Evolutionary conservation across 2,888 invertebrate genomes (phyloP), one percentile per base, ranked within the genome.

Genomic region (Drosophila sordidapex): DNA sequence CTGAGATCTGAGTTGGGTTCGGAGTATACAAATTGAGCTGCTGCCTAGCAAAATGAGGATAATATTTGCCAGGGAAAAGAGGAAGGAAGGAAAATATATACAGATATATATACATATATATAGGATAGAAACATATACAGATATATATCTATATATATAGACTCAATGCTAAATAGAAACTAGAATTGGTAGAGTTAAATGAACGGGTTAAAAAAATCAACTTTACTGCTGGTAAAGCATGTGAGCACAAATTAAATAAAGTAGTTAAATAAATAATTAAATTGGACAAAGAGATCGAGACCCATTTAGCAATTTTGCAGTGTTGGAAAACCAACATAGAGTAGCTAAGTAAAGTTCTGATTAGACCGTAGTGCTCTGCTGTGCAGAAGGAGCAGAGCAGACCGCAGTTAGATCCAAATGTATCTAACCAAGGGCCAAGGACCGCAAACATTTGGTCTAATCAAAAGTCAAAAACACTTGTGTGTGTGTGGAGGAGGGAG

Each of bases 381-480:
- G 70, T 70, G 6, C 6, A 46, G 70, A 15, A 46, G 43, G 51
- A 67, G 25, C 36, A 59, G 51, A 67, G 21, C 36, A 56, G 29
- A 56, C 51, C 40, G 46, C 48, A 56, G 66, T 59, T 58, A 64
- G 81, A 57, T 59, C 56, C 38, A 77, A 81, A 81, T 74, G 73
- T 83, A 85, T 88, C 82, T 88, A 64, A 56, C 56, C n/a, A 29
- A 40, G 15, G 4, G 40, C n/a, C 69, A 70, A 65, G 77, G 78
- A 74, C 72, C 54, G 87, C 87, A 89, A 84, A 87, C 84, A 89
- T 84, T 68, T 71, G 72, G 87, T 82, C 84, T 87, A 89, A 84
- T 84, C 84, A 84, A 84, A 89, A 89, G 84, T 83, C 89, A 81
- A 76, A 87, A 87, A 76, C 79, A 86, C 57, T 66, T 59, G n/a